Percentiles rank a stretch among this genome's conserved stretches.
Evolutionary conservation across 2,888 invertebrate genomes (phyloP).

Genomic region (Agonopterix subpropinquella): DNA sequence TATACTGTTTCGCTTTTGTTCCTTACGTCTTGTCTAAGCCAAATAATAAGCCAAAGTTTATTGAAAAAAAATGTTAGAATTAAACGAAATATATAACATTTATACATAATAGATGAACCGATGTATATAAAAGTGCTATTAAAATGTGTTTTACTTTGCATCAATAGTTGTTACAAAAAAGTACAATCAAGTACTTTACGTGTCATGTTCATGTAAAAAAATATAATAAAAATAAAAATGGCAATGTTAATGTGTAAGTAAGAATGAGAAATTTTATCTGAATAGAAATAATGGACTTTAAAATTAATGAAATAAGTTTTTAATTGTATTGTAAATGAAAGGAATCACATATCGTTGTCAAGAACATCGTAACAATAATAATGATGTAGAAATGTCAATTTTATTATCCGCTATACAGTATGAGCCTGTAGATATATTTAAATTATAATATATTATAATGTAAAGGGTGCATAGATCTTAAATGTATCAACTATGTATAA

Average conservation of each 20-base stretch:
- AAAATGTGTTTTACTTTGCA: slow-evolving; percentile 17
- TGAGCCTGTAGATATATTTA: slow-evolving; percentile 25
- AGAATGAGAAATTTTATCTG: slow-evolving; percentile 18
- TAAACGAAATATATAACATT: slow-evolving; percentile 3
- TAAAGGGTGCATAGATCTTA: not conserved
- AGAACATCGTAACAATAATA: slow-evolving; percentile 17
- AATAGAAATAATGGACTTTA: slow-evolving; percentile 13
- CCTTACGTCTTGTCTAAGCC: slow-evolving; percentile 47
- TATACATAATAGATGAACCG: slow-evolving; percentile 7
- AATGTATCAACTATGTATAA: too few species aligned
- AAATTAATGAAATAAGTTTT: slow-evolving; percentile 13
- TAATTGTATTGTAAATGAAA: slow-evolving; percentile 16
- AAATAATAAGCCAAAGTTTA: slow-evolving; percentile 67
- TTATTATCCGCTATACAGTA: slow-evolving; percentile 22
- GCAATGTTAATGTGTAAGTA: slow-evolving; percentile 17
- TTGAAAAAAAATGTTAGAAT: slow-evolving; percentile 23
- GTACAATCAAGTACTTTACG: slow-evolving; percentile 48
- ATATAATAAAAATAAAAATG: slow-evolving; percentile 18
- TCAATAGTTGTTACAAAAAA: slow-evolving; percentile 29
- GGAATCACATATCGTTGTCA: slow-evolving; percentile 54
- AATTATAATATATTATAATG: slow-evolving; percentile 16
- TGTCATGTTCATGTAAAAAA: slow-evolving; percentile 34
- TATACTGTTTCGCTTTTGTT: slow-evolving; percentile 14
- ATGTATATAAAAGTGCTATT: slow-evolving; percentile 12
- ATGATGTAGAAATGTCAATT: slow-evolving; percentile 34